Percentiles rank a stretch among this genome's conserved stretches.
These are phyloP conservation scores for Anthopleura sola DNA, from an alignment of 64 coral and sea anemone genomes.

Conservation along the genomic window DNA sequence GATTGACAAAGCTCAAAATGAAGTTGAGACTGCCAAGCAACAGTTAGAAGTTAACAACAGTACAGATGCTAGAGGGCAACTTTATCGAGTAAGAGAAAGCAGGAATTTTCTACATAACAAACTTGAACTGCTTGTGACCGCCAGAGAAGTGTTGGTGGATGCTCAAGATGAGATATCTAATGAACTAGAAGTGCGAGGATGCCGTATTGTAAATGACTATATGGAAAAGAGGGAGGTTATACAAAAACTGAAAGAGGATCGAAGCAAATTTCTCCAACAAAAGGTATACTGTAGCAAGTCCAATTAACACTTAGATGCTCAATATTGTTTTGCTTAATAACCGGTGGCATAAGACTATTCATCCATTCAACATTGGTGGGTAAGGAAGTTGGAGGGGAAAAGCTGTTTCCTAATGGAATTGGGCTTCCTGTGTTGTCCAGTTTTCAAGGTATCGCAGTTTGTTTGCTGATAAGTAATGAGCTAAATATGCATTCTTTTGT, in stretches of 20 bases:
- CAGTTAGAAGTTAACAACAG: slow-evolving; percentile 3
- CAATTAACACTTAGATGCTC: no score
- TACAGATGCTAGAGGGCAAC: slow-evolving; percentile 3
- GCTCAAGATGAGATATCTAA: background rate
- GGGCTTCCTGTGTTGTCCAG: no score
- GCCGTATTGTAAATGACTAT: slow-evolving; percentile 46
- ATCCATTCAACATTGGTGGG: no score
- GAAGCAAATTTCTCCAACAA: slow-evolving; percentile 60
- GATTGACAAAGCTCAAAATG: slow-evolving; percentile 70
- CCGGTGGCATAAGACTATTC: no score
- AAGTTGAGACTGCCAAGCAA: slow-evolving; percentile 52
- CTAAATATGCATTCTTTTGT: no score
- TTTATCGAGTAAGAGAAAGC: slow-evolving; percentile 8
- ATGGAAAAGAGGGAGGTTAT: slow-evolving; percentile 38
- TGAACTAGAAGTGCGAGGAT: background rate
- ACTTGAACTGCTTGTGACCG: background rate
- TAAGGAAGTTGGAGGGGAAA: no score
- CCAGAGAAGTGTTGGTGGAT: background rate
- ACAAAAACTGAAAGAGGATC: slow-evolving; percentile 43
- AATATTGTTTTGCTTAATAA: no score
- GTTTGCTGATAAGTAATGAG: no score
- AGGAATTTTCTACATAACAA: slow-evolving; percentile 12
- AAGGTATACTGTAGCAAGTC: slow-evolving; percentile 47
- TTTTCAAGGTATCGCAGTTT: no score
- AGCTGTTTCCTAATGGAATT: no score